Base-by-base conservation (phyloP, 1,140 invertebrate genomes). In the Saccostrea glomerata region DNA sequence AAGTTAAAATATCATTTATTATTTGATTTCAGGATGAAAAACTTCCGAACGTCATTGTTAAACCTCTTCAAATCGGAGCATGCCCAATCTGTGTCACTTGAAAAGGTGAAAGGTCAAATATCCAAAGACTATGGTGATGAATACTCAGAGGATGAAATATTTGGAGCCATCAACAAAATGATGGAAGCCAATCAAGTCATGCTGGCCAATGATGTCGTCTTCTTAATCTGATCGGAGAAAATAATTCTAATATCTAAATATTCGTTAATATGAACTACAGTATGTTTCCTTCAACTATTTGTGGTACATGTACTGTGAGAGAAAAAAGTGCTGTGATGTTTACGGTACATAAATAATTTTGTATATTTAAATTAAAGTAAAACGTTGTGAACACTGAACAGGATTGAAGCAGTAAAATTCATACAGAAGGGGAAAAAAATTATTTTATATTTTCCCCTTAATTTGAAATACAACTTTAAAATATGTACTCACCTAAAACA, bases 181-280 rank as follows among this genome's bases (percentile, higher is more conserved):
- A 97, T 97, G 25, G 97, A 97, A 66, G 97, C 97, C 82, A 99
- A 98, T 95, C 97, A 98, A 94, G 96, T 99, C 36, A 98, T 99
- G 98, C 95, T 98, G 87, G 96, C 98, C 0, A 98, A 98, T 94
- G 97, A 97, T 90, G 97, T 98, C 90, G 96, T 99, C n/a, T 94
- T 94, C 91, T 87, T 94, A 55, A 94, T 94, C 60, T 94, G 90
- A 86, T 20, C 15, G 2, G 0, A 47, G 47, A 47, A 1, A 47
- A 9, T 47, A 9, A 1, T 47, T 47, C 6, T 47, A 47, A 47
- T 3, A 47, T 47, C 47, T 47, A 47, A 47, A 2, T 9, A 47
- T 47, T 36, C 1, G 30, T 36, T 7, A 47, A 47, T 9, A 3
- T 5, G 6, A 47, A 47, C 47, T 47, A 47, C 40, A n/a, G 2